A percentile compares a stretch with the other conserved stretches of the same genome.
phyloP scores from a whole-genome alignment of 2,888 invertebrate species.

The Melanostoma scalare region DNA sequence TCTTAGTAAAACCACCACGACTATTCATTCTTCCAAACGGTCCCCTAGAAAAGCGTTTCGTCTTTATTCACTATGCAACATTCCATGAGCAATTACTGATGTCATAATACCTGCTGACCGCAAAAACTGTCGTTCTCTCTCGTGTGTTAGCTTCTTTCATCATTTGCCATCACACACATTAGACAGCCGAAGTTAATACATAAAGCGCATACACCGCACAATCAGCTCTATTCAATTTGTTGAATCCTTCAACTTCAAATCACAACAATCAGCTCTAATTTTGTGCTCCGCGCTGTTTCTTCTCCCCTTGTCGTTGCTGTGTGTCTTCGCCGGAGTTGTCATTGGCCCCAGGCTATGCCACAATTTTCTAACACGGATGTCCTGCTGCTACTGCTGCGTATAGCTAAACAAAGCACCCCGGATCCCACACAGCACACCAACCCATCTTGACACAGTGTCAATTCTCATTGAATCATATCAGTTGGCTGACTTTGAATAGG shows the following conservation, averaged over 20 bases:
- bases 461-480: slow-evolving; percentile 60
- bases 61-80: no score
- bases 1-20: no score
- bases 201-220: slow-evolving; percentile 51
- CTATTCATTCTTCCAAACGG: no score
- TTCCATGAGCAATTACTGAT: neutral
- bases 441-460: slow-evolving; percentile 51
- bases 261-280: slow-evolving; percentile 72
- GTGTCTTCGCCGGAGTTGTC: slow-evolving; percentile 9
- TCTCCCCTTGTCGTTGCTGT: neutral
- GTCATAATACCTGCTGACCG: slow-evolving; percentile 32
- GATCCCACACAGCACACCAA: slow-evolving; percentile 22
- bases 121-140: slow-evolving; percentile 16
- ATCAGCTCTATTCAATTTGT: slow-evolving; percentile 70
- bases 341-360: slow-evolving; percentile 29
- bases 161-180: neutral
- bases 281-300: slow-evolving; percentile 30
- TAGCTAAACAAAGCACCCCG: slow-evolving; percentile 38
- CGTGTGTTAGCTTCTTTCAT: neutral
- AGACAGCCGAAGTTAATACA: slow-evolving; percentile 10
- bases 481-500: slow-evolving; percentile 62
- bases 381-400: slow-evolving; percentile 46
- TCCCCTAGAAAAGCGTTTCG: no score
- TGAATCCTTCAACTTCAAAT: slow-evolving; percentile 66
- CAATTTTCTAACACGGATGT: slow-evolving; percentile 52